Evolutionary conservation across 2,888 invertebrate genomes (phyloP).

Genomic region (Acrobasis consociella): DNA sequence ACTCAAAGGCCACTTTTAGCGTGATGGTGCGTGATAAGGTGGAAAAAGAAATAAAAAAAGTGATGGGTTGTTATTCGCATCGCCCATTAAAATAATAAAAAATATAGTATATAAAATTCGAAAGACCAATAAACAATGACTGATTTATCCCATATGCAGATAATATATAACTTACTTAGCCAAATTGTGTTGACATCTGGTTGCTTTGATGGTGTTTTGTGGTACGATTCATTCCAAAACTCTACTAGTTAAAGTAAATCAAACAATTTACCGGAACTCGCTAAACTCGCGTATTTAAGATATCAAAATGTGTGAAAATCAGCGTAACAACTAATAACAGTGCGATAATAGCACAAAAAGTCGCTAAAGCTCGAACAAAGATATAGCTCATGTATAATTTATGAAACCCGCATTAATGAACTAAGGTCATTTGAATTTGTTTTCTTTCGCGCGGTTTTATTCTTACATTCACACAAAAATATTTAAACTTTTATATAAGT

Average conservation of each 20-base stretch:
- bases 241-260: neutral
- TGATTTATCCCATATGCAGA: too few species aligned
- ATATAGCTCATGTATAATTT: slow-evolving; percentile 77
- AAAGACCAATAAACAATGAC: too few species aligned
- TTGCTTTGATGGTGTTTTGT: too few species aligned
- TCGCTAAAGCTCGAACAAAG: slow-evolving; percentile 63
- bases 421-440: slow-evolving; percentile 77
- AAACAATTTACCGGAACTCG: neutral
- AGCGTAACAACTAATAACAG: slow-evolving; percentile 34
- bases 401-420: slow-evolving; percentile 70
- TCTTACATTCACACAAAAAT: slow-evolving; percentile 32
- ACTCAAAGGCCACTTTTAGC: too few species aligned
- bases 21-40: too few species aligned
- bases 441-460: slow-evolving; percentile 47
- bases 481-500: slow-evolving; percentile 30
- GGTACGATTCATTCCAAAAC: too few species aligned
- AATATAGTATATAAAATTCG: too few species aligned
- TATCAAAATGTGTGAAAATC: slow-evolving; percentile 27
- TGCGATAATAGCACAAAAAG: slow-evolving; percentile 54
- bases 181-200: too few species aligned
- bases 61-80: too few species aligned
- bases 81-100: too few species aligned
- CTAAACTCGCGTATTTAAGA: neutral
- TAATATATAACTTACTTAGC: too few species aligned
- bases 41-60: too few species aligned